Percentiles rank a stretch among this genome's conserved stretches.
These are phyloP conservation scores for Hippocampus guttulatus DNA, from an alignment of 2,113 vertebrate species.

Conservation along the genomic window DNA sequence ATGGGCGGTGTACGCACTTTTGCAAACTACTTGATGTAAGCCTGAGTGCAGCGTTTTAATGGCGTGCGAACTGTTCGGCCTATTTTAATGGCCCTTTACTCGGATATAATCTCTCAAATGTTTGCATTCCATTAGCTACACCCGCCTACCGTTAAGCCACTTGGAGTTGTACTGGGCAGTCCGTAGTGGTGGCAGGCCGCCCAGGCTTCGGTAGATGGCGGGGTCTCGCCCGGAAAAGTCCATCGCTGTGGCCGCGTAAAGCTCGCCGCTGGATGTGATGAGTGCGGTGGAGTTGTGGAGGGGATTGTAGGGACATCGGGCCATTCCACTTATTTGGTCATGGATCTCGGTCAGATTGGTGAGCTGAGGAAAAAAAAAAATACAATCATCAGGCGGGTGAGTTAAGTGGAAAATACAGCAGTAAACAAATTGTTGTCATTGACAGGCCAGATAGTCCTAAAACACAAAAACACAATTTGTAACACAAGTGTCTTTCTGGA, in stretches of 20 bases:
- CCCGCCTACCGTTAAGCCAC: slow-evolving; percentile 88
- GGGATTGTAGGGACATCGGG: slow-evolving; percentile 94
- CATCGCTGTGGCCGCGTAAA: slow-evolving; percentile 96
- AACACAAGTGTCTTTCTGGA: slow-evolving; percentile 3
- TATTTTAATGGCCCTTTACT: background rate
- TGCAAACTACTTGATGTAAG: too few relatives aligned
- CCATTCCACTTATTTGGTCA: slow-evolving; percentile 98
- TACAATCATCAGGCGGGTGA: background rate
- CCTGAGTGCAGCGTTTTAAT: too few relatives aligned
- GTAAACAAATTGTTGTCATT: background rate
- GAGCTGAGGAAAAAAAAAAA: slow-evolving; percentile 67
- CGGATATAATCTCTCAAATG: background rate
- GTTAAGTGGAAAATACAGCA: background rate
- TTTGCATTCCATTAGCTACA: background rate
- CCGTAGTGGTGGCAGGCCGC: slow-evolving; percentile 85
- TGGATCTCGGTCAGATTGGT: slow-evolving; percentile 91
- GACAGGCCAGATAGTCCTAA: slow-evolving; percentile 1
- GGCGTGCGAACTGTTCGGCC: background rate
- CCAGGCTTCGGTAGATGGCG: slow-evolving; percentile 94
- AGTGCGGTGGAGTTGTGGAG: slow-evolving; percentile 97
- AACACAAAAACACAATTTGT: background rate
- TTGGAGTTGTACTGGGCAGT: slow-evolving; percentile 98
- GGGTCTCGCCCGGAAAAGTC: slow-evolving; percentile 95
- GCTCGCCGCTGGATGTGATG: slow-evolving; percentile 88
- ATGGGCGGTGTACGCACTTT: too few relatives aligned